Conservation (phyloP, 2,113 vertebrate genomes). For the Tamias sibiricus region DNA sequence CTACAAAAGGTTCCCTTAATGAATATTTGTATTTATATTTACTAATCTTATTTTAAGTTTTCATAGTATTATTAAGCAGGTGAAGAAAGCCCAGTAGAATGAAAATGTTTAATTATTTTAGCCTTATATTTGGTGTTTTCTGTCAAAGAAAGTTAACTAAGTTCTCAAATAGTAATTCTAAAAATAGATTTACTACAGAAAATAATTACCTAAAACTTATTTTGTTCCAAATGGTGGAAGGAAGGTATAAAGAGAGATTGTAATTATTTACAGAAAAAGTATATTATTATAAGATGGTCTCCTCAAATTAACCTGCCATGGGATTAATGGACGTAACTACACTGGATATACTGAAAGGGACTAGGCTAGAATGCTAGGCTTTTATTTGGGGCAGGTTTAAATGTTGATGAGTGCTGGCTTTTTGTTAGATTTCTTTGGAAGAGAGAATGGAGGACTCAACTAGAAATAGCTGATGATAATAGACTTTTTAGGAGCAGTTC, state of each 20-base stretch:
- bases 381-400: not conserved
- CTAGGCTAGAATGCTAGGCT: not conserved
- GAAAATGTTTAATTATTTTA: conserved; percentile 56
- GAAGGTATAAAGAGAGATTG: conserved; percentile 53
- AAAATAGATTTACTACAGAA: conserved; percentile 54
- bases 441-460: conserved; percentile 39
- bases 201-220: conserved; percentile 30
- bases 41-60: conserved; percentile 35
- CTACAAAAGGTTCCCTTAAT: conserved; percentile 32
- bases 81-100: conserved; percentile 53
- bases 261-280: conserved; percentile 24
- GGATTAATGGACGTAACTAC: not conserved
- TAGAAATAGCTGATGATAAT: conserved; percentile 52
- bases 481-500: conserved; percentile 38
- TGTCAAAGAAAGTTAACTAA: conserved; percentile 35
- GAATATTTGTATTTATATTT: conserved; percentile 47
- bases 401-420: not conserved
- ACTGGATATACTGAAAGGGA: conserved; percentile 7
- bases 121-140: conserved; percentile 59
- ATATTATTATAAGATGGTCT: not conserved
- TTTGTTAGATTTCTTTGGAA: conserved; percentile 24
- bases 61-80: conserved; percentile 42
- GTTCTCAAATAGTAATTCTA: conserved; percentile 20
- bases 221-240: conserved; percentile 64
- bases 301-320: not conserved